These are phyloP conservation scores for Melospiza melodia DNA, from an alignment of 2,113 vertebrate species.

Conservation along the genomic window DNA sequence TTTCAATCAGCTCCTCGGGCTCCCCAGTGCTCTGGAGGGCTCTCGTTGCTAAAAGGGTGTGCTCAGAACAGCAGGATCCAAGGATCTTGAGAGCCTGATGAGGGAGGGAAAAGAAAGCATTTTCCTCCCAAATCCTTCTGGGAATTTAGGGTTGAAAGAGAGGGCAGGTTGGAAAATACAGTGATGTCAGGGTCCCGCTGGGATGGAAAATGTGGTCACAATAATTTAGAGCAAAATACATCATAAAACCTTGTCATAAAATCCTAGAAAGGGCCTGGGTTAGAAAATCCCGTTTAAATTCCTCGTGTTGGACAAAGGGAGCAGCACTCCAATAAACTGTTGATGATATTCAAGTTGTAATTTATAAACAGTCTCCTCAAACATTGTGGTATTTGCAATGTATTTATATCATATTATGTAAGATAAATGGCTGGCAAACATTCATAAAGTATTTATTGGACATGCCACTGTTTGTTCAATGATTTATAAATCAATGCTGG, in stretches of 20 bases:
- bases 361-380: slow-evolving; percentile 15
- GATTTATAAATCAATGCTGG: slow-evolving; percentile 60
- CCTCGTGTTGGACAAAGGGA: background rate
- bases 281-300: background rate
- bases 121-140: slow-evolving; percentile 1
- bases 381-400: slow-evolving; percentile 4
- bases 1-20: slow-evolving; percentile 23
- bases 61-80: slow-evolving; percentile 32
- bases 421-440: slow-evolving; percentile 70
- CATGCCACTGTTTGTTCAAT: slow-evolving; percentile 51
- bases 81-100: slow-evolving; percentile 14
- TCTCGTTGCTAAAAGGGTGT: background rate
- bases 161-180: background rate
- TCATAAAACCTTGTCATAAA: background rate
- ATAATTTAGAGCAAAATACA: background rate
- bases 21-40: slow-evolving; percentile 40
- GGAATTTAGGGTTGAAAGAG: slow-evolving; percentile 17
- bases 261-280: background rate
- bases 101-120: background rate
- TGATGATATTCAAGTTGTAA: background rate
- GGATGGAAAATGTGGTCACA: background rate
- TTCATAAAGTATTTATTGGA: slow-evolving; percentile 70
- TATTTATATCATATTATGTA: slow-evolving; percentile 63
- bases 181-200: background rate
- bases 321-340: background rate